phyloP scores from a whole-genome alignment of 2,888 invertebrate genomes.

The Iselma pallidipennis region DNA sequence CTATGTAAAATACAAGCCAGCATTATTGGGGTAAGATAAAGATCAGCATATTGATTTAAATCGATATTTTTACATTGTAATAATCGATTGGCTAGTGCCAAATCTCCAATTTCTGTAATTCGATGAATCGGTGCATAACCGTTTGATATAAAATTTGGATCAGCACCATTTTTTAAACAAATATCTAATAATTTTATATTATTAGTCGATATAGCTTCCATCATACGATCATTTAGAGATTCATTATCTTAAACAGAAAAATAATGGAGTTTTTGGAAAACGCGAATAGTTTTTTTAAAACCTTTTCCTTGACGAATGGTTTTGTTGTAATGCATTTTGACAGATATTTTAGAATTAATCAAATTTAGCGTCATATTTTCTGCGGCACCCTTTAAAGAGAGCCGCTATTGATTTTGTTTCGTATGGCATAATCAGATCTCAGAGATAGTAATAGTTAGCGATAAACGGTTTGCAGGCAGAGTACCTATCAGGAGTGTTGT shows the following conservation, averaged over 20 bases:
- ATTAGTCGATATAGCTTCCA: background rate
- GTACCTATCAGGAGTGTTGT: too few relatives aligned
- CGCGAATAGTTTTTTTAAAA: too few relatives aligned
- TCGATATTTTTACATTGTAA: background rate
- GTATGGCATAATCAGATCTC: too few relatives aligned
- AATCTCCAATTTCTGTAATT: background rate
- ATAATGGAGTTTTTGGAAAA: too few relatives aligned
- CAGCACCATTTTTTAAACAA: background rate
- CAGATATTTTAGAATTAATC: too few relatives aligned
- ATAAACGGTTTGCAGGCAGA: too few relatives aligned
- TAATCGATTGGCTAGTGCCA: background rate
- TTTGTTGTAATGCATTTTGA: too few relatives aligned
- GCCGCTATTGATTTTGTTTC: too few relatives aligned
- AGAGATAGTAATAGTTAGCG: too few relatives aligned
- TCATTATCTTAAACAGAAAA: background rate
- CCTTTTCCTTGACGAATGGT: too few relatives aligned
- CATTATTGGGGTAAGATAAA: background rate
- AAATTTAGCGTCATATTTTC: too few relatives aligned
- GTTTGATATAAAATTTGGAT: background rate
- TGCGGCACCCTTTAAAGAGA: too few relatives aligned
- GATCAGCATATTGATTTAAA: background rate
- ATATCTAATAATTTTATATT: background rate
- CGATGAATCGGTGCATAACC: background rate
- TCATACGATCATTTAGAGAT: background rate
- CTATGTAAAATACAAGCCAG: background rate